Percentiles rank a stretch among this genome's conserved stretches.
Evolutionary conservation across 2,113 vertebrate species (phyloP).

Genomic region (Rhinoptilus africanus): DNA sequence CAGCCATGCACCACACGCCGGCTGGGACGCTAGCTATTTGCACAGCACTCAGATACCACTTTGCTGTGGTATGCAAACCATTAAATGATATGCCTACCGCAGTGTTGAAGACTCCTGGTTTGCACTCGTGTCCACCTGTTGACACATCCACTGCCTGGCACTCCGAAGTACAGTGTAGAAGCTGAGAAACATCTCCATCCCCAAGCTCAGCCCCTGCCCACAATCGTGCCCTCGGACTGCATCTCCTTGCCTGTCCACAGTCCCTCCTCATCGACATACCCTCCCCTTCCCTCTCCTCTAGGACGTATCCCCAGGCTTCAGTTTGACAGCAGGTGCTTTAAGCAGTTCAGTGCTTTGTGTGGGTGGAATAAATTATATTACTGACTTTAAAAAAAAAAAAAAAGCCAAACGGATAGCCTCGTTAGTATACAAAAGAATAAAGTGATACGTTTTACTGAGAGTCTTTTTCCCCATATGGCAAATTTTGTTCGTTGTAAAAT

Average conservation of each 20-base stretch:
- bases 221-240: neutral
- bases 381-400: neutral
- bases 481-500: neutral
- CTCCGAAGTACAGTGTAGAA: accelerated
- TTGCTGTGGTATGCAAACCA: neutral
- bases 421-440: neutral
- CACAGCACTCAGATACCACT: neutral
- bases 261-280: neutral
- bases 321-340: neutral
- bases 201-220: neutral
- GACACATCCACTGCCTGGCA: neutral
- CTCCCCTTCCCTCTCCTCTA: neutral
- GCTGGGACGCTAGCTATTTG: neutral
- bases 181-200: neutral
- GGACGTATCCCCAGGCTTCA: neutral
- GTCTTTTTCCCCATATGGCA: neutral
- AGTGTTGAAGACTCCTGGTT: neutral
- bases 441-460: neutral
- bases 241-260: neutral
- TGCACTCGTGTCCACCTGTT: neutral
- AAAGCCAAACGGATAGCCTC: neutral
- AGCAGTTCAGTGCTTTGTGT: neutral
- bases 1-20: accelerated
- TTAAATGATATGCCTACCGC: neutral
- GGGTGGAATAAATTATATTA: neutral